These are phyloP conservation scores for Idaea biselata DNA, from an alignment of 2,888 invertebrate species.

Conservation along the genomic window DNA sequence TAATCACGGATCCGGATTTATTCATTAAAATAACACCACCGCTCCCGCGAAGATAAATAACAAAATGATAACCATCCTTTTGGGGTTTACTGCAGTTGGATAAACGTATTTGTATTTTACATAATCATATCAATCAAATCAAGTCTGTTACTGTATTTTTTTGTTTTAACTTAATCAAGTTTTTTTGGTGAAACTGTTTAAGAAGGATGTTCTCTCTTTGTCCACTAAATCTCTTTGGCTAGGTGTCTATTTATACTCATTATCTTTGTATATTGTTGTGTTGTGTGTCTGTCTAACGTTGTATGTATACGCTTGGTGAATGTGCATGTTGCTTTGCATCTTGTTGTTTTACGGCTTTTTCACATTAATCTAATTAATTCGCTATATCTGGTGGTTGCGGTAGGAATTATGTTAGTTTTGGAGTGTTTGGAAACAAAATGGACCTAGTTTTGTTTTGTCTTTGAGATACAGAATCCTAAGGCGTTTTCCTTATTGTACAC, in stretches of 20 bases:
- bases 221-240: neutral
- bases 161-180: no score
- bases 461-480: neutral
- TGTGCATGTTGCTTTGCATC: neutral
- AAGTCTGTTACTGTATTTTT: no score
- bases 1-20: no score
- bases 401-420: neutral
- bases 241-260: neutral
- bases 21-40: no score
- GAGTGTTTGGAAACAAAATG: neutral
- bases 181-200: neutral
- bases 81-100: no score
- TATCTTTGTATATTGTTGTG: neutral
- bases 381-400: neutral
- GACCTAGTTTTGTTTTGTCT: neutral
- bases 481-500: no score
- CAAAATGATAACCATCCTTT: no score
- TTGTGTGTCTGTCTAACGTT: neutral
- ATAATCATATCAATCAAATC: no score
- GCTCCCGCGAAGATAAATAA: no score
- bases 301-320: neutral
- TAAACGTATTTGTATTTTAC: no score
- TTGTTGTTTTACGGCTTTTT: neutral
- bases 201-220: neutral
- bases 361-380: neutral